These are phyloP conservation scores for Psittacula cyanocephala DNA, from an alignment of 2,113 vertebrate genomes.

Conservation along the genomic window DNA sequence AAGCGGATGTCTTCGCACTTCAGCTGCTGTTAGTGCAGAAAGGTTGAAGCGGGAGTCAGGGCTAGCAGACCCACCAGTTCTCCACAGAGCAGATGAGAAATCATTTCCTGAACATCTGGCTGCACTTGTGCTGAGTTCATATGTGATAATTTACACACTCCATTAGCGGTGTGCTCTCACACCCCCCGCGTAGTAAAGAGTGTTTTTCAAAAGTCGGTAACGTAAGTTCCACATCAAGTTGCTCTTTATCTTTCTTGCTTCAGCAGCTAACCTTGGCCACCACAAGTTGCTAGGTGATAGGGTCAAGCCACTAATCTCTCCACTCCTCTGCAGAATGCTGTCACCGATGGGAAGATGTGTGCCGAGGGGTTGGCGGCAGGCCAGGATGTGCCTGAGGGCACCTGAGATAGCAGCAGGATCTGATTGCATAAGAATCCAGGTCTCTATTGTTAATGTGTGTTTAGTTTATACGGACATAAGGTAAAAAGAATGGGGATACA, in stretches of 20 bases:
- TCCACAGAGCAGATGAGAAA: not conserved
- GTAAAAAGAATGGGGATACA: not conserved
- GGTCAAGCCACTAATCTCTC: not conserved
- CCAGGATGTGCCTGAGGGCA: not conserved
- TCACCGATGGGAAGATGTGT: not conserved
- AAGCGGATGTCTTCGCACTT: not conserved
- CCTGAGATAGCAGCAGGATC: not conserved
- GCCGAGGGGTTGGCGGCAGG: not conserved
- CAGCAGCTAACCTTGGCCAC: not conserved
- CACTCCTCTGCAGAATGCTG: not conserved
- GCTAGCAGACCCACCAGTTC: not conserved
- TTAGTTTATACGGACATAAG: not conserved
- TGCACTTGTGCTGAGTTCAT: not conserved
- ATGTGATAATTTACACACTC: no score
- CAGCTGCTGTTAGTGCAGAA: not conserved
- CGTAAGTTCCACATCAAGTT: accelerated
- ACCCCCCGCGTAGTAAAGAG: not conserved
- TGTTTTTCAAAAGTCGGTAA: not conserved
- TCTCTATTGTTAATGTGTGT: not conserved
- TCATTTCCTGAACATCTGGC: not conserved
- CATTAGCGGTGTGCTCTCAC: not conserved
- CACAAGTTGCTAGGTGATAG: not conserved
- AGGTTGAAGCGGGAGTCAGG: accelerated
- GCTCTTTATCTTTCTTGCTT: not conserved
- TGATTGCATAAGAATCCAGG: not conserved